Evolutionary conservation across 1,140 invertebrate genomes (phyloP).

Genomic region (Pygmarrhopalites habei): DNA sequence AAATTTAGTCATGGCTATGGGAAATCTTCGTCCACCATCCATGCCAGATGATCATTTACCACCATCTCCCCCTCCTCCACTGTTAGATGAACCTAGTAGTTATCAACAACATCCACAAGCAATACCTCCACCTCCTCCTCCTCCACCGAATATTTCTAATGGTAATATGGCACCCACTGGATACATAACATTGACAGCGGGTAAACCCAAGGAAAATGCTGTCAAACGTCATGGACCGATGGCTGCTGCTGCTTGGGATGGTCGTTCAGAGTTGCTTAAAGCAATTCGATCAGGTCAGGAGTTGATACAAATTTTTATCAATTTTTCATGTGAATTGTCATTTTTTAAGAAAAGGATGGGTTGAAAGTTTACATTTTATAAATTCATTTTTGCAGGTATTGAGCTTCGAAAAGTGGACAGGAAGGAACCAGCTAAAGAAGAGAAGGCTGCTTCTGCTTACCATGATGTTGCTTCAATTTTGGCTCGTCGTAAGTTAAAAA

Average conservation of each 20-base stretch:
- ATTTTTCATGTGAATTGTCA: neutral
- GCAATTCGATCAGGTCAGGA: conserved; percentile 83
- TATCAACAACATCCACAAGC: conserved; percentile 35
- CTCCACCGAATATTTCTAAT: conserved; percentile 40
- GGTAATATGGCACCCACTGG: neutral
- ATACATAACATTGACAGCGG: no score
- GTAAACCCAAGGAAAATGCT: neutral
- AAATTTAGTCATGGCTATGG: conserved; percentile 11
- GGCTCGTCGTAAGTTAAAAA: no score
- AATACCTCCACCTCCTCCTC: conserved; percentile 50
- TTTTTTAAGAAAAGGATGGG: neutral
- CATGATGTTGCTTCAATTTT: conserved; percentile 85
- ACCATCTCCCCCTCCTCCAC: conserved; percentile 51
- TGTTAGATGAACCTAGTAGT: conserved; percentile 29
- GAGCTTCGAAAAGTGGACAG: conserved; percentile 84
- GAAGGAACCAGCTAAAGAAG: conserved; percentile 58
- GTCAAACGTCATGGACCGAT: conserved; percentile 1
- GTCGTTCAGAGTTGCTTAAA: conserved; percentile 53
- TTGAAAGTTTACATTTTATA: no score
- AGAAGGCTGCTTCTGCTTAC: conserved; percentile 57
- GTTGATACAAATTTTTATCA: conserved; percentile 1
- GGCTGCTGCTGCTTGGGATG: conserved; percentile 27
- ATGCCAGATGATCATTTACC: conserved; percentile 24
- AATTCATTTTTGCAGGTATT: conserved; percentile 67
- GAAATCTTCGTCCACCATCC: conserved; percentile 7